Base-by-base conservation (phyloP, 2,888 invertebrate genomes). In the Eristalinus aeneus region DNA sequence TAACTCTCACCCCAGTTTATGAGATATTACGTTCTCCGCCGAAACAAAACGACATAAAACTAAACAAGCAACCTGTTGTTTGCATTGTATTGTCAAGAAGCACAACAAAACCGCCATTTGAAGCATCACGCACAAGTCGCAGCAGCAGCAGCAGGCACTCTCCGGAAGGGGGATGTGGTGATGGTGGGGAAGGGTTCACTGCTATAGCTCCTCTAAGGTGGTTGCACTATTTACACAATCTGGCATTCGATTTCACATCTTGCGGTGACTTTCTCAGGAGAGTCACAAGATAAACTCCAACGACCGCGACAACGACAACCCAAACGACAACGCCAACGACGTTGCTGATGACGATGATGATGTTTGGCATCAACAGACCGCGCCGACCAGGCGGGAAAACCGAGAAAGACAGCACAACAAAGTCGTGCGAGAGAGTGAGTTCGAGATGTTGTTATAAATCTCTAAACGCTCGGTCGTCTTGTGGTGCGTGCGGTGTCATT, bases 181-280 rank as follows among this genome's bases (percentile, higher is more conserved):
- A 31, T 12, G 53, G 53, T 5, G 27, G 27, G 5, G 27, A 27
- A 27, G 27, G 32, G 54, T 27, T 65, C 39, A 39, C 39, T 16
- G 0, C 16, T 46, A 16, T 8, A 8, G 46, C 46, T 46, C 8
- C 16, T 31, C 54, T 71, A 67, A 85, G 85, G 85, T 85, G 76
- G 80, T 73, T 85, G 80, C 80, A 85, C 85, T 85, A 80, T 85
- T 85, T 85, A 76, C 85, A 85, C 80, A 76, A 80, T 80, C 68
- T 80, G 75, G 84, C 56, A 71, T 85, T 76, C 76, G 72, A 80
- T 85, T 85, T 80, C 85, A 85, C 80, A 75, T 75, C 72, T 79
- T 67, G 32, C 65, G 63, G 72, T 53, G 84, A 80, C 80, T 80
- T 80, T 73, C 80, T 80, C 78, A 72, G 63, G 80, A 84, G 84